A percentile compares a stretch with the other conserved stretches of the same genome.
Evolutionary conservation across 2,797 vertebrate genomes (phyloP).

Genomic region (Phrynocephalus guinanensis): DNA sequence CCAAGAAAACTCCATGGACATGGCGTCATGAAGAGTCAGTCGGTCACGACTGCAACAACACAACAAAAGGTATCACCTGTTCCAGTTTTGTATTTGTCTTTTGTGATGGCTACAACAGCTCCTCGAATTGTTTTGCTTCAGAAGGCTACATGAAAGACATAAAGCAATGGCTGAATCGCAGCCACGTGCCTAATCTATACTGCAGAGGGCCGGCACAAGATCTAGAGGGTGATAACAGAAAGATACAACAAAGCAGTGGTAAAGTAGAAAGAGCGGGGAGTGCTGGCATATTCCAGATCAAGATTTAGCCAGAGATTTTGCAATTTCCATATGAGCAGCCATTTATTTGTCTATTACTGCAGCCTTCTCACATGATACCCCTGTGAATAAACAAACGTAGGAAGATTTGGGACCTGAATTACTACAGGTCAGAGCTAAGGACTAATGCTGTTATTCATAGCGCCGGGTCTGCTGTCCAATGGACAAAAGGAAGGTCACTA

Average conservation of each 20-base stretch:
- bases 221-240: slow-evolving; percentile 12
- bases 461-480: too few relatives aligned
- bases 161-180: slow-evolving; percentile 26
- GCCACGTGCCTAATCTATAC: slow-evolving; percentile 24
- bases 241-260: background rate
- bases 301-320: background rate
- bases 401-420: background rate
- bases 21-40: too few relatives aligned
- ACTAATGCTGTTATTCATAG: background rate
- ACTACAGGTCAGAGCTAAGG: background rate
- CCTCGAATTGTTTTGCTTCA: too few relatives aligned
- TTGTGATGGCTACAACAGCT: too few relatives aligned
- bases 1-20: too few relatives aligned
- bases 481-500: background rate
- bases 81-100: too few relatives aligned
- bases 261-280: background rate
- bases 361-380: background rate
- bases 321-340: background rate
- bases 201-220: slow-evolving; percentile 18
- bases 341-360: background rate
- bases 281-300: background rate
- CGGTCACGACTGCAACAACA: too few relatives aligned
- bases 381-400: background rate
- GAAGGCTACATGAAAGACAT: slow-evolving; percentile 28
- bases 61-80: too few relatives aligned